A percentile compares a stretch with the other conserved stretches of the same genome.
phyloP scores from a whole-genome alignment of 2,113 vertebrate species.

The Ancistrus triradiatus region DNA sequence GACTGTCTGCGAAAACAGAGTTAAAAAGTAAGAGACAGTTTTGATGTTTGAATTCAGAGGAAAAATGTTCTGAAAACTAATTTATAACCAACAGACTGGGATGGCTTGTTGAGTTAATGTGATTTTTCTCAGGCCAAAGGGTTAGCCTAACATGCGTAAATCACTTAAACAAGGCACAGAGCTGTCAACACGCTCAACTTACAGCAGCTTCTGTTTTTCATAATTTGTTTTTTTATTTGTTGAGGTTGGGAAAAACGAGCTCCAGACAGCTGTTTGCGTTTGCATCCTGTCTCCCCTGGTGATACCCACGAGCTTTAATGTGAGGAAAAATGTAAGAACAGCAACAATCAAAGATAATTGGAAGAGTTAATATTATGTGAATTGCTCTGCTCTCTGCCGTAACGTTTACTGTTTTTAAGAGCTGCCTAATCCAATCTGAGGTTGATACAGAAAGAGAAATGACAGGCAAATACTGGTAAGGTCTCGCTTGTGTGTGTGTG shows the following conservation, averaged over 20 bases:
- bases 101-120: slow-evolving; percentile 19
- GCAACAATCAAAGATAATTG: neutral
- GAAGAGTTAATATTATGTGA: neutral
- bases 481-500: slow-evolving; percentile 8
- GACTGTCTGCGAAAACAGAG: too few relatives aligned
- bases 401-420: neutral
- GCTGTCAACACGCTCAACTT: neutral
- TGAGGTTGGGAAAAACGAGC: slow-evolving; percentile 8
- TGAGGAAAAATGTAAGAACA: neutral
- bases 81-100: slow-evolving; percentile 15
- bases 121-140: slow-evolving; percentile 18
- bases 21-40: too few relatives aligned
- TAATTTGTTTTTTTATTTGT: slow-evolving; percentile 30
- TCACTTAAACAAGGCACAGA: slow-evolving; percentile 22
- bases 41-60: too few relatives aligned
- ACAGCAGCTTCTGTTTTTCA: slow-evolving; percentile 19
- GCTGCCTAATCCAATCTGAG: neutral
- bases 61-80: slow-evolving; percentile 5
- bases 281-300: slow-evolving; percentile 15
- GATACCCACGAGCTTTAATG: neutral
- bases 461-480: too few relatives aligned
- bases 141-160: slow-evolving; percentile 22
- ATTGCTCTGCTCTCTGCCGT: neutral
- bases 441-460: neutral
- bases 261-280: slow-evolving; percentile 35